These are phyloP conservation scores for Oopsacas minuta DNA, from an alignment of 37 sponge, comb jelly and placozoan species.

Conservation along the genomic window DNA sequence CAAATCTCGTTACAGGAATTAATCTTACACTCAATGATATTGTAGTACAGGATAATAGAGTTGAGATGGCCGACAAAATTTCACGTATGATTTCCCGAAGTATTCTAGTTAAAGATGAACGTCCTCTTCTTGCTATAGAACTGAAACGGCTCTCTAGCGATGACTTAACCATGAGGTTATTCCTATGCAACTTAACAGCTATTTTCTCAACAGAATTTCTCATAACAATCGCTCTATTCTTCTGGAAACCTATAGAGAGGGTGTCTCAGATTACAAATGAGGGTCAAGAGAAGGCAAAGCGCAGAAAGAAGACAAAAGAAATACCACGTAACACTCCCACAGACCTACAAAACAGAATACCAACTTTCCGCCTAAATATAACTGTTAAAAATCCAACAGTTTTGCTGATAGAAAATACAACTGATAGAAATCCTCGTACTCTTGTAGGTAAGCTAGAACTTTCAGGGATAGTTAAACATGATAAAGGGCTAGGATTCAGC, in stretches of 20 bases:
- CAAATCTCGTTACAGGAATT: background rate
- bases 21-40: background rate
- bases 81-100: background rate
- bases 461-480: background rate
- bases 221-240: background rate
- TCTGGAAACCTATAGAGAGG: background rate
- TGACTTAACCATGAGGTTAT: background rate
- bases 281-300: background rate
- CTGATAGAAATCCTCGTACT: background rate
- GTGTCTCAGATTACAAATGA: background rate
- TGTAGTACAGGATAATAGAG: background rate
- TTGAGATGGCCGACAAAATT: background rate
- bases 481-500: background rate
- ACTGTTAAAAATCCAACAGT: background rate
- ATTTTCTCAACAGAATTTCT: background rate
- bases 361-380: background rate
- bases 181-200: background rate
- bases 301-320: background rate
- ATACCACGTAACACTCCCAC: background rate
- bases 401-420: background rate
- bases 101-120: background rate
- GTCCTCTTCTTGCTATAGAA: background rate
- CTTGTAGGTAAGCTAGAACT: background rate
- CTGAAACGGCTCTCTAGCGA: slow-evolving; percentile 3
- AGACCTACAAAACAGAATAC: background rate